phyloP scores from a whole-genome alignment of 2,797 vertebrate species.

The Bryconaethiops microstoma region DNA sequence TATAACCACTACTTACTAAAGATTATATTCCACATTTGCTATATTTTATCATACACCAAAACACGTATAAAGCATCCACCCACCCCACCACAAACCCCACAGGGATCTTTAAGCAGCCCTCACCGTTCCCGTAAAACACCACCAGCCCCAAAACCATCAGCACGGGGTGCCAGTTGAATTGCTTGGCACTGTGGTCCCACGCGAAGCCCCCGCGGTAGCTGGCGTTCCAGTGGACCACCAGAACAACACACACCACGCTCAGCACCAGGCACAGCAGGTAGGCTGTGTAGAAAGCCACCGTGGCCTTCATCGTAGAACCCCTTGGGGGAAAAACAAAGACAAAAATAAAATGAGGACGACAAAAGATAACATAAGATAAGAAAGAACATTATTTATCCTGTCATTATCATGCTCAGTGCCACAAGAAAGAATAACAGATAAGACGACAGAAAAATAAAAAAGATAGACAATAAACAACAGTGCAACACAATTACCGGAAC shows the following conservation, averaged over 20 bases:
- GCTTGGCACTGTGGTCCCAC: conserved; percentile 76
- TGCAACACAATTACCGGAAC: too few relatives aligned
- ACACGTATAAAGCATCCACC: background rate
- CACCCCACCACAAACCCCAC: background rate
- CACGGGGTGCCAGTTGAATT: conserved; percentile 94
- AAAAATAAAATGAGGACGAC: too few relatives aligned
- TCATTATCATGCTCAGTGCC: too few relatives aligned
- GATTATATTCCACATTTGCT: too few relatives aligned
- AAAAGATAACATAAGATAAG: too few relatives aligned
- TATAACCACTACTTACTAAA: too few relatives aligned
- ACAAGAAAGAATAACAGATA: too few relatives aligned
- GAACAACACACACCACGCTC: conserved; percentile 78
- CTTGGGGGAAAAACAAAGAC: background rate
- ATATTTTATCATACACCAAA: too few relatives aligned
- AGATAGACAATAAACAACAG: too few relatives aligned
- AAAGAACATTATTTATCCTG: too few relatives aligned
- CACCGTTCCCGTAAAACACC: conserved; percentile 88
- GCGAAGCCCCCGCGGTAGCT: conserved; percentile 84
- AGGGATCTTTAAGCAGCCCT: conserved; percentile 47
- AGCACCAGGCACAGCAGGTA: conserved; percentile 75
- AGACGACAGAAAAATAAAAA: too few relatives aligned
- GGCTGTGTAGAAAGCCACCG: conserved; percentile 74
- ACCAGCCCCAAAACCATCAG: conserved; percentile 89
- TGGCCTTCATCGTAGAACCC: conserved; percentile 68
- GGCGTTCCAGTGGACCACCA: conserved; percentile 80